Base-by-base conservation (phyloP, 1,140 invertebrate genomes). In the Ips typographus region DNA sequence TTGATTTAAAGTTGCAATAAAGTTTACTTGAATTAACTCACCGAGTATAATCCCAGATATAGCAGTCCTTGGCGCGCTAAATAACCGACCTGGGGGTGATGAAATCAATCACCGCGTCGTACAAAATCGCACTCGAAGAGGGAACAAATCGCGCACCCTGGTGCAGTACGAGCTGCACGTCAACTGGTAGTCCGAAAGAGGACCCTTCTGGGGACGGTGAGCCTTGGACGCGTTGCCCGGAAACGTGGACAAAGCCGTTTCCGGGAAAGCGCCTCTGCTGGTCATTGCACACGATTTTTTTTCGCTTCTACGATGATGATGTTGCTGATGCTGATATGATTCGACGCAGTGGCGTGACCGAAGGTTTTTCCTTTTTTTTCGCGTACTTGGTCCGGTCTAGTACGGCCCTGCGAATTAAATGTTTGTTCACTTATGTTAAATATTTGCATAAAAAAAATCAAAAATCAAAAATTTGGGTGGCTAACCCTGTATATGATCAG, bases 171-270 rank as follows among this genome's bases (percentile, higher is more conserved):
- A 65, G 57, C 51, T 59, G 65, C 39, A 43, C 37, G 38, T 53
- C 59, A 66, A 22, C 22, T 22, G 22, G 22, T 22, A 22, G 22
- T 22, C 55, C 38, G 6, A 22, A 64, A 55, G 43, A 51, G 38
- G 42, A 66, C 52, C 51, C 52, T 57, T 55, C 40, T 44, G 49
- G 55, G 53, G 37, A 40, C 59, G 56, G 59, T 51, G 67, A 63
- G 67, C 67, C 67, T 69, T 62, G 67, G 58, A 58, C 42, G 22
- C 47, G 55, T 41, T 40, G 55, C 42, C 53, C 68, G 68, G 68
- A 70, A 70, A 41, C 47, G 8, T 59, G 68, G 68, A 70, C 59
- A 62, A 70, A 65, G 59, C 61, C n/a, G 53, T 70, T 70, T 65
- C 68, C 61, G 68, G 68, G 62, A 70, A 70, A 65, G 68, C 68